Evolutionary conservation across 2,113 vertebrate species (phyloP).

Genomic region (Gymnogyps californianus): DNA sequence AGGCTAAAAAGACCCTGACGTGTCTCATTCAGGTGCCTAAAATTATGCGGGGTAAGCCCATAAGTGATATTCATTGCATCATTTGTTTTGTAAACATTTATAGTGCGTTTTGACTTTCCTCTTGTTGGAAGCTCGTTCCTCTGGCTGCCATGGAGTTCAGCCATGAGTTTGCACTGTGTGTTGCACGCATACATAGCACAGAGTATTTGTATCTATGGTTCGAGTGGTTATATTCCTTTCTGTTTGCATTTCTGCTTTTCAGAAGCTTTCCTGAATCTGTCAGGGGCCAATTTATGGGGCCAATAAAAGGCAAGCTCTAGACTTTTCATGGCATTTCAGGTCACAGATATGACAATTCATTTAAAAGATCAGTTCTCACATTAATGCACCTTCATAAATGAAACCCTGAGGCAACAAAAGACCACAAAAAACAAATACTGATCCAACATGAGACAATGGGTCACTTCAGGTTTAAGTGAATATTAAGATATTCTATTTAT

Average conservation of each 20-base stretch:
- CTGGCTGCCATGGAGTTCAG: background rate
- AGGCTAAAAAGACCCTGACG: background rate
- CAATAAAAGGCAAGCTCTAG: background rate
- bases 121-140: background rate
- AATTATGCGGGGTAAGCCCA: background rate
- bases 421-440: background rate
- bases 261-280: background rate
- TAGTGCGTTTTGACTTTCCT: background rate
- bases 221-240: background rate
- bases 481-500: background rate
- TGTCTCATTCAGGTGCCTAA: background rate
- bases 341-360: background rate
- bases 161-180: background rate
- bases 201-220: background rate
- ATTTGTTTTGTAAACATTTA: background rate
- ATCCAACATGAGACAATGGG: background rate
- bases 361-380: background rate
- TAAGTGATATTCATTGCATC: background rate
- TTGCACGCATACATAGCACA: background rate
- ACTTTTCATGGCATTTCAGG: background rate
- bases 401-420: background rate
- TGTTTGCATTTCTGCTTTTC: constrained; percentile 5
- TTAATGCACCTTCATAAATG: background rate
- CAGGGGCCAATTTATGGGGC: background rate
- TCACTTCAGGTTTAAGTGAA: constrained; percentile 2